phyloP scores from a whole-genome alignment of 64 coral and sea anemone species.

The Montipora capricornis region DNA sequence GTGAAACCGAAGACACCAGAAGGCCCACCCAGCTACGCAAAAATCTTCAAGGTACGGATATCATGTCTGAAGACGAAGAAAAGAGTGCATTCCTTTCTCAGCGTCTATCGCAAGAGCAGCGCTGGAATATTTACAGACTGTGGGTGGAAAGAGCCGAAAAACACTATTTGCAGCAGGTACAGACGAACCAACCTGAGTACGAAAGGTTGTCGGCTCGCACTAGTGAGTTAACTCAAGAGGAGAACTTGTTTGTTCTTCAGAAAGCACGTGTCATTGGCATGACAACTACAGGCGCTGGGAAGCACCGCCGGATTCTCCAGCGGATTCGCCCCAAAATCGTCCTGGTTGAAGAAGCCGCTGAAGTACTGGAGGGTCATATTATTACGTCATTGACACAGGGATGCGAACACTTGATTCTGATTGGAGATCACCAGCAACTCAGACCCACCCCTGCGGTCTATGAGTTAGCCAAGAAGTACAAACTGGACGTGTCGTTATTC shows the following conservation, averaged over 20 bases:
- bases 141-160: constrained; percentile 70
- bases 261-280: constrained; percentile 74
- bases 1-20: constrained; percentile 27
- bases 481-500: constrained; percentile 66
- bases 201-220: too few relatives aligned
- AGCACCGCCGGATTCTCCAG: constrained; percentile 36
- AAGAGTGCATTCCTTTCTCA: not conserved
- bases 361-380: constrained; percentile 75
- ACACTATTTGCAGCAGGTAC: constrained; percentile 14
- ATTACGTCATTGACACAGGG: constrained; percentile 43
- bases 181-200: constrained; percentile 26
- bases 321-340: constrained; percentile 35
- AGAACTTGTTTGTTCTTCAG: constrained; percentile 62
- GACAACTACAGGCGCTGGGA: constrained; percentile 79
- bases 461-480: constrained; percentile 52
- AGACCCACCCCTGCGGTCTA: constrained; percentile 52
- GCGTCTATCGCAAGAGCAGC: not conserved
- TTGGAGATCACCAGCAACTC: constrained; percentile 72
- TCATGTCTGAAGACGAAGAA: constrained; percentile 37
- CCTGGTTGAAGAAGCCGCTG: constrained; percentile 72
- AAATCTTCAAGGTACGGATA: constrained; percentile 11
- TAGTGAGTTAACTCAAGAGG: not conserved
- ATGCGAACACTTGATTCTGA: constrained; percentile 82
- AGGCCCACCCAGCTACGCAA: not conserved
- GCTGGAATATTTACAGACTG: constrained; percentile 72